Base-by-base conservation (phyloP, 2,113 vertebrate species). In the Perccottus glenii region DNA sequence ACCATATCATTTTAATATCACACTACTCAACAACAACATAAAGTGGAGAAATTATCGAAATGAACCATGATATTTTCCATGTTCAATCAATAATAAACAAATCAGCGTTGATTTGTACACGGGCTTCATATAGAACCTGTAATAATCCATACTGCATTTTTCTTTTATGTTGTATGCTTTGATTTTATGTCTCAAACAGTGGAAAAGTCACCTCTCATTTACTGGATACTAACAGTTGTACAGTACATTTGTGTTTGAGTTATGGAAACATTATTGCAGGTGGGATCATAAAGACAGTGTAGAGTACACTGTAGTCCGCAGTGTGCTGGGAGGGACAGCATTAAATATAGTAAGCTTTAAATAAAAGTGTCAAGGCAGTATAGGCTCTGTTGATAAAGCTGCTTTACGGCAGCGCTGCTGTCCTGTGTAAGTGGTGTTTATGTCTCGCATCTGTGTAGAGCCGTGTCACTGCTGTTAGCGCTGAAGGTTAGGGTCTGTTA, bases 281-380 rank as follows among this genome's bases (percentile, higher is more conserved):
- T 52, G 61, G 27, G 65, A 58, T 64, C 48, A 6, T 47, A 27
- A 4, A 38, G 55, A 70, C 12, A 14, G 11, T 50, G 11, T 48
- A 60, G 60, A 60, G 36, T 53, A 51, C 57, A 60, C 42, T 32
- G 56, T 40, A 50, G 68, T 53, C 63, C 55, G 36, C 71, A 14
- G 35, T 44, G 60, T 69, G 64, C 68, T 43, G 44, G 48, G 19
- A 35, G 59, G 73, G 64, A 68, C 47, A 38, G 48, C 67, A 72
- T 69, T 83, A 75, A 73, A 82, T 67, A 73, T 63, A 73, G 73
- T 45, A 44, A 63, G 75, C 50, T 60, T 73, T 82, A 77, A 77
- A 79, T 85, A 79, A 84, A 85, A 74, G 55, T 75, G 85, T 80
- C 76, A 69, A 16, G 44, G 63, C 45, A 53, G 63, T 61, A 35